Evolutionary conservation across 2,797 vertebrate species (phyloP).

Genomic region (Pseudotriccus pelzelni): DNA sequence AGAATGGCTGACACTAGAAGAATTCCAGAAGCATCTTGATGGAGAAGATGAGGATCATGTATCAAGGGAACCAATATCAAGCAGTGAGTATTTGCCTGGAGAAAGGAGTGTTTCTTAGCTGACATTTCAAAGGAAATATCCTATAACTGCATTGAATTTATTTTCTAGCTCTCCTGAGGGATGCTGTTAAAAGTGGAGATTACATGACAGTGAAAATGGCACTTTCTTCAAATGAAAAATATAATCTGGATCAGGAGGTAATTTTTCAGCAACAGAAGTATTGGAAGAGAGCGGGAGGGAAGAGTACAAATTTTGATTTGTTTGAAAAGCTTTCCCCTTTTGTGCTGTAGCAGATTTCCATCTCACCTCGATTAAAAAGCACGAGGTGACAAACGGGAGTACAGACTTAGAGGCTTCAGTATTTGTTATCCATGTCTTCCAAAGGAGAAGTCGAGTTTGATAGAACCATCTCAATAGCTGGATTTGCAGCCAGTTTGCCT

Average conservation of each 20-base stretch:
- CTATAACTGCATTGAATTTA: not conserved
- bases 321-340: not conserved
- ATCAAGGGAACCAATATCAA: constrained; percentile 80
- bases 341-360: not conserved
- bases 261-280: not conserved
- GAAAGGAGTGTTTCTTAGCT: not conserved
- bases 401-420: not conserved
- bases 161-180: constrained; percentile 85
- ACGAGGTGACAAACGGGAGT: not conserved
- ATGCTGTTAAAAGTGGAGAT: constrained; percentile 95
- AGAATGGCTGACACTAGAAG: constrained; percentile 95
- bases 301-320: not conserved
- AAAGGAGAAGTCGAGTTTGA: not conserved
- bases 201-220: constrained; percentile 94
- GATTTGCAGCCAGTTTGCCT: not conserved
- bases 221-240: constrained; percentile 91
- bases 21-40: constrained; percentile 95
- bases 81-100: constrained; percentile 81
- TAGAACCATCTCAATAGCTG: not conserved
- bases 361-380: not conserved
- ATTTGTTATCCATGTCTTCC: not conserved
- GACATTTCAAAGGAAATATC: not conserved
- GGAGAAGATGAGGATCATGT: constrained; percentile 88
- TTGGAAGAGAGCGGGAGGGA: not conserved
- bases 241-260: constrained; percentile 98